Conservation (phyloP, 1,140 invertebrate genomes). For the Drepana arcuata region DNA sequence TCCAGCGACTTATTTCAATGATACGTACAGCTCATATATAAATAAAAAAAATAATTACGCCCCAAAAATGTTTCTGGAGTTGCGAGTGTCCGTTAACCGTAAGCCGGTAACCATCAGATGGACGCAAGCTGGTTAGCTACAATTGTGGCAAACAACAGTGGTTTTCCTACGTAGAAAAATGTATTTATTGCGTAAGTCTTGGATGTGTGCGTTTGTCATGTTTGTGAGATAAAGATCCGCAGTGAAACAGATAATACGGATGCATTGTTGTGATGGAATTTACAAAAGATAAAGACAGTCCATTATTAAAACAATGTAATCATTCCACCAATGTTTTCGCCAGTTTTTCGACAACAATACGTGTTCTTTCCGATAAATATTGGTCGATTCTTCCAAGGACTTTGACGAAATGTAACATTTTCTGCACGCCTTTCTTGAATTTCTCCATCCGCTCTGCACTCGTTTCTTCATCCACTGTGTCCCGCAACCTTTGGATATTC, state of each 20-base stretch:
- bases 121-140: too few species aligned
- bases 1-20: too few species aligned
- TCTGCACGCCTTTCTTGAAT: constrained; percentile 58
- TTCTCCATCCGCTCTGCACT: constrained; percentile 55
- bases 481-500: constrained; percentile 19
- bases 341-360: constrained; percentile 52
- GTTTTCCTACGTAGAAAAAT: not conserved
- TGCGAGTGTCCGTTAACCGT: too few species aligned
- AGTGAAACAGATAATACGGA: not conserved
- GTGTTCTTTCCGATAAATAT: constrained; percentile 53
- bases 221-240: not conserved
- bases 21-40: too few species aligned
- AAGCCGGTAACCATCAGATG: too few species aligned
- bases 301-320: too few species aligned
- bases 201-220: not conserved
- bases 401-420: constrained; percentile 54
- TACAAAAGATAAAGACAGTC: not conserved
- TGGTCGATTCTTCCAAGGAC: constrained; percentile 51
- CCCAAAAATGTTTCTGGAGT: too few species aligned
- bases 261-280: not conserved
- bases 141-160: too few species aligned
- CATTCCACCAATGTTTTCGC: constrained; percentile 50
- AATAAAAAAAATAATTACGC: too few species aligned
- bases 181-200: not conserved
- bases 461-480: constrained; percentile 35